Percentiles rank a stretch among this genome's conserved stretches.
phyloP scores from a whole-genome alignment of 2,113 vertebrate species.

The Platysternon megacephalum region DNA sequence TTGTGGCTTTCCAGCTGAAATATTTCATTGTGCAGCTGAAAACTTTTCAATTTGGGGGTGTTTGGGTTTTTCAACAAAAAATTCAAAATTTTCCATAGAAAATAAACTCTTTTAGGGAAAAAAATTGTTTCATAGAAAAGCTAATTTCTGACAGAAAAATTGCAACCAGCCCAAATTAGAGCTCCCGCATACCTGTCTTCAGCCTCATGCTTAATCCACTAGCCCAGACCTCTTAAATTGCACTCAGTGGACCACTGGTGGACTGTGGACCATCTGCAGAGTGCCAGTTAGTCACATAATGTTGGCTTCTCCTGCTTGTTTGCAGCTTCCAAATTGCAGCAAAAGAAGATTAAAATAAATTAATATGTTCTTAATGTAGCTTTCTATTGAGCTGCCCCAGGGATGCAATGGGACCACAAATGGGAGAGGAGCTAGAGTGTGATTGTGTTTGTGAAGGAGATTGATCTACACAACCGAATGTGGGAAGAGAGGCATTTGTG shows the following conservation, averaged over 20 bases:
- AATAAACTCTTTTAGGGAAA: fast-evolving
- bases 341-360: background rate
- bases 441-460: background rate
- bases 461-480: background rate
- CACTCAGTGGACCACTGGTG: background rate
- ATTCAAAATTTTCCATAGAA: background rate
- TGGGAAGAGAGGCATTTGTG: background rate
- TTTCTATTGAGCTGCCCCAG: background rate
- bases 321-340: background rate
- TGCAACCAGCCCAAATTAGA: background rate
- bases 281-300: background rate
- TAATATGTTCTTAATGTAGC: background rate
- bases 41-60: background rate
- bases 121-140: background rate
- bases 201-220: background rate
- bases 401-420: background rate
- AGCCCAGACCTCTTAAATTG: background rate
- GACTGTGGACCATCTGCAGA: background rate
- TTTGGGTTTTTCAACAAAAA: background rate
- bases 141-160: background rate
- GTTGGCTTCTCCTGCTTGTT: background rate
- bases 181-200: background rate
- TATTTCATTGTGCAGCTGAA: background rate
- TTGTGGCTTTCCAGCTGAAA: background rate
- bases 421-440: background rate